Base-by-base conservation (phyloP, 2,113 vertebrate genomes). In the Anser brachyrhynchus region DNA sequence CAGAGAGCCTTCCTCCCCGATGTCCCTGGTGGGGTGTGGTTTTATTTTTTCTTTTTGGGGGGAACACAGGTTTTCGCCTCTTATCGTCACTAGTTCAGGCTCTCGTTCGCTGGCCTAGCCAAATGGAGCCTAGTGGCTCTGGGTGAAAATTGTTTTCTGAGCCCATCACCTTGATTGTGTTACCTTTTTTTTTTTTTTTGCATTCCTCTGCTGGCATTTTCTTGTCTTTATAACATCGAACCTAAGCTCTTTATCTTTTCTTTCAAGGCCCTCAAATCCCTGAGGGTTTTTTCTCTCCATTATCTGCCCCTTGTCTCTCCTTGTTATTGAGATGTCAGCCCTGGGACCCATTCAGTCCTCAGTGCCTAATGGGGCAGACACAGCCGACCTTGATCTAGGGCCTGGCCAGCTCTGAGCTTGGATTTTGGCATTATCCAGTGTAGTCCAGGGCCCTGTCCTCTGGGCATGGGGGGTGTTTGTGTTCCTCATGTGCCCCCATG, bases 211-310 rank as follows among this genome's bases (percentile, higher is more conserved):
- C 13, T 11, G 25, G n/a, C 0, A 0, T 49, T 84, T 83, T 74
- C 35, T 87, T 94, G 64, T 84, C 59, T 94, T 75, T 61, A 9
- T 81, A 84, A 44, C 15, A 29, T 31, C 9, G 46, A 25, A 57
- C 35, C 52, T 77, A 77, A 95, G 75, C 51, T 77, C 69, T 92
- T 91, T 83, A 64, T 85, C 41, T 94, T 88, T 69, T 91, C 37
- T 91, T 89, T 83, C 78, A 83, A 76, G 71, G 44, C 51, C 19
- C n/a, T 85, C 44, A 89, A 71, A 9, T 79, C 52, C 3, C 2
- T 19, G 51, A 41, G 75, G 31, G 5, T 6, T 94, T 74, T 94
- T 95, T 35, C 31, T 76, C 21, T 76, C 37, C 2, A 0, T 67
- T 87, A 81, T 81, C 55, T 89, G 15, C 28, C 62, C 18, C n/a